A percentile compares a stretch with the other conserved stretches of the same genome.
phyloP scores from a whole-genome alignment of 1,140 invertebrate species.

The Camponotus floridanus region DNA sequence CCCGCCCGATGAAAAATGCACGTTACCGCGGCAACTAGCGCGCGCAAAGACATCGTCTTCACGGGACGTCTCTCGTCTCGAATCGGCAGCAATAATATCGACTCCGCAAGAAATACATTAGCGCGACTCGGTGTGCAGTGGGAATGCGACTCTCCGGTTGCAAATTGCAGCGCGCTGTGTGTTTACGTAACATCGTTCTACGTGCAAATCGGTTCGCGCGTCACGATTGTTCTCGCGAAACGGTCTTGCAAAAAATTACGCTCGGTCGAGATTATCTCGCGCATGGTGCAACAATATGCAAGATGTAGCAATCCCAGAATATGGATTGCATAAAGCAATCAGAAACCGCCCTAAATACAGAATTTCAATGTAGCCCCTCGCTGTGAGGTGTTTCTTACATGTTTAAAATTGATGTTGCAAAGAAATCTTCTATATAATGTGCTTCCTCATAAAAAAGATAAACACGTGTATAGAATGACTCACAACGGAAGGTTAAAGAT shows the following conservation, averaged over 20 bases:
- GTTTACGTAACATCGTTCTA: slow-evolving; percentile 47
- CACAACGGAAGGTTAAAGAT: background rate
- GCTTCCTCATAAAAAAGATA: background rate
- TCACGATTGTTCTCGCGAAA: slow-evolving; percentile 37
- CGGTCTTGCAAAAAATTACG: slow-evolving; percentile 4
- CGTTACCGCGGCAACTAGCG: slow-evolving; percentile 25
- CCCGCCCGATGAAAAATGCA: slow-evolving; percentile 47
- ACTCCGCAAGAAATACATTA: slow-evolving; percentile 59
- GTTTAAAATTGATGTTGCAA: slow-evolving; percentile 6
- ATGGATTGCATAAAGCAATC: slow-evolving; percentile 19
- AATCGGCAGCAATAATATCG: slow-evolving; percentile 58
- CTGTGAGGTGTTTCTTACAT: background rate
- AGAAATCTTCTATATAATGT: background rate
- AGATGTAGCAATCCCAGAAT: slow-evolving; percentile 25
- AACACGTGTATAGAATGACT: background rate
- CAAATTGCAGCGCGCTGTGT: slow-evolving; percentile 32
- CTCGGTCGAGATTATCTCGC: slow-evolving; percentile 18
- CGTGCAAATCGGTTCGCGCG: slow-evolving; percentile 21
- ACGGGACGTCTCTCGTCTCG: slow-evolving; percentile 46
- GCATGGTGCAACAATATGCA: slow-evolving; percentile 19
- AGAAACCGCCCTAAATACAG: slow-evolving; percentile 32
- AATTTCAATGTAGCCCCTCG: slow-evolving; percentile 4
- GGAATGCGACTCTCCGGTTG: slow-evolving; percentile 40
- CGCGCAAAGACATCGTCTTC: slow-evolving; percentile 44
- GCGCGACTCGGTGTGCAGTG: slow-evolving; percentile 2